Conservation (phyloP, 1,140 invertebrate genomes). For the Drosophila albomicans region DNA sequence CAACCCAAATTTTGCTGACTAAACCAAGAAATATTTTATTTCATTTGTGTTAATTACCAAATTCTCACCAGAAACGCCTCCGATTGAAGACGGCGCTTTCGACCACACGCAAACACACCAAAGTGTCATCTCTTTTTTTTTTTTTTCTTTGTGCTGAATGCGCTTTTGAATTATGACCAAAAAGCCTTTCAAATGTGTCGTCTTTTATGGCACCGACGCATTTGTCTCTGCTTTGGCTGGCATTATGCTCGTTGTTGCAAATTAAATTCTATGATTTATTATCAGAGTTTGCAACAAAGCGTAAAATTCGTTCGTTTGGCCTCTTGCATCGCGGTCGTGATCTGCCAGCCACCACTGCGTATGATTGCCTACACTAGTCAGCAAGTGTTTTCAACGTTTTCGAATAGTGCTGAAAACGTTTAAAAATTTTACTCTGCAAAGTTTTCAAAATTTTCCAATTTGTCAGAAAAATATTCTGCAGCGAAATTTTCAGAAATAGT, state of each 20-base stretch:
- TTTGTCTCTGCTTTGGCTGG: conserved; percentile 51
- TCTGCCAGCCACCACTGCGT: conserved; percentile 21
- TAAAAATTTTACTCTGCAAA: no score
- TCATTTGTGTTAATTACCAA: conserved; percentile 78
- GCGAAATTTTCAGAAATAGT: no score
- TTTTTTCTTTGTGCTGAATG: conserved; percentile 1
- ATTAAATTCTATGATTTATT: conserved; percentile 81
- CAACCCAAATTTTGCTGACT: conserved; percentile 57
- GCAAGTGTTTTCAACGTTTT: conserved; percentile 2
- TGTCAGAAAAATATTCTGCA: no score
- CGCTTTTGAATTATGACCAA: conserved; percentile 70
- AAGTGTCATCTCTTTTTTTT: not conserved
- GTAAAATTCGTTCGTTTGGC: conserved; percentile 78
- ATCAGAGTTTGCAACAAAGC: conserved; percentile 79
- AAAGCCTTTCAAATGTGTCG: conserved; percentile 52
- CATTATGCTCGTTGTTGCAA: conserved; percentile 48
- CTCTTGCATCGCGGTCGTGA: conserved; percentile 25
- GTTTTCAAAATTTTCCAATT: no score
- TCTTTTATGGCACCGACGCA: conserved; percentile 49
- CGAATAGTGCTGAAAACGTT: not conserved
- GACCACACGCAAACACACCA: conserved; percentile 35
- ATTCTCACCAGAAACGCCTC: conserved; percentile 47
- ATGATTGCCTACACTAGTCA: conserved; percentile 58
- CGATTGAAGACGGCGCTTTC: conserved; percentile 46
- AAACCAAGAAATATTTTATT: conserved; percentile 58